A percentile compares a stretch with the other conserved stretches of the same genome.
These are phyloP conservation scores for Drosophila sulfurigaster DNA, from an alignment of 1,140 invertebrate species.

Conservation along the genomic window DNA sequence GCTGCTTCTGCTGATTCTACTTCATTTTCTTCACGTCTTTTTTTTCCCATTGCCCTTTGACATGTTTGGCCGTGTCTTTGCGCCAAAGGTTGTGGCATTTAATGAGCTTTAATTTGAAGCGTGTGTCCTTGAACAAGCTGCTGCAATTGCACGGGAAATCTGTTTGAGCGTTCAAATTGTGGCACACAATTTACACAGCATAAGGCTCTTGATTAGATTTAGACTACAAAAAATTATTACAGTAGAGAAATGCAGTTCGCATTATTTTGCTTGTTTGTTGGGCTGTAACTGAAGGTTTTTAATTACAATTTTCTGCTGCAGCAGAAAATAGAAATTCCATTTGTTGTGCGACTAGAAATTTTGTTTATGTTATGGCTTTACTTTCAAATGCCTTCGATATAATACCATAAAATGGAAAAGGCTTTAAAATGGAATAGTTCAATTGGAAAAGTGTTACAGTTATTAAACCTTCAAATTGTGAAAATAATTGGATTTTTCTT, in stretches of 20 bases:
- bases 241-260: background rate
- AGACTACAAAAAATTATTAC: background rate
- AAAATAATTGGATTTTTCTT: no score
- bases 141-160: constrained; percentile 39
- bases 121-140: constrained; percentile 57
- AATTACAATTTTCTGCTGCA: no score
- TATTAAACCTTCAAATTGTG: no score
- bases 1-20: constrained; percentile 4
- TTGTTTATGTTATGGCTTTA: no score
- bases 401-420: no score
- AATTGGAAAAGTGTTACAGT: no score
- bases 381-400: no score
- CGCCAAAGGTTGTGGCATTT: constrained; percentile 75
- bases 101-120: constrained; percentile 76
- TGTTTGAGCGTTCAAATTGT: constrained; percentile 30
- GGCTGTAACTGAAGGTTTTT: no score
- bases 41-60: constrained; percentile 64
- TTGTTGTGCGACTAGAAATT: no score
- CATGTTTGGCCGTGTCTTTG: constrained; percentile 46
- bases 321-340: no score
- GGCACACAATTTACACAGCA: constrained; percentile 7
- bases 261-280: no score
- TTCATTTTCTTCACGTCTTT: constrained; percentile 45
- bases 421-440: no score
- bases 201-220: background rate